Conservation (phyloP, 2,113 vertebrate species). For the Colaptes auratus region DNA sequence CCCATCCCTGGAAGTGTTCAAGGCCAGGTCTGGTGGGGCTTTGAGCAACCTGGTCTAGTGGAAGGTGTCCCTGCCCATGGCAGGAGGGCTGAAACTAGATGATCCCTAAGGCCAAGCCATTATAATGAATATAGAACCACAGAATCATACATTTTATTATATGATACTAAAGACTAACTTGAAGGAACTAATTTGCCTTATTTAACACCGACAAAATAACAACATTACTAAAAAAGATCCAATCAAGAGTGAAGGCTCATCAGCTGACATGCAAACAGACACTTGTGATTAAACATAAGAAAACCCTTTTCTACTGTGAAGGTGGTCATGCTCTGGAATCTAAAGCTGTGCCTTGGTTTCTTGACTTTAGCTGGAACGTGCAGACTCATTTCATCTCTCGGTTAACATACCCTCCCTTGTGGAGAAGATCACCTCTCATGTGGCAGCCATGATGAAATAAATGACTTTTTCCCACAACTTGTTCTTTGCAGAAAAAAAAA, state of each 20-base stretch:
- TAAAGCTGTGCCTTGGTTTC: not conserved
- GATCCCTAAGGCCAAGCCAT: too few species aligned
- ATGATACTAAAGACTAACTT: not conserved
- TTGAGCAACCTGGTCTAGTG: not conserved
- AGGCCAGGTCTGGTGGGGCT: not conserved
- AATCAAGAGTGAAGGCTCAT: not conserved
- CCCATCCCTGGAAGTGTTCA: not conserved
- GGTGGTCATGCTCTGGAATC: not conserved
- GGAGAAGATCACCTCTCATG: not conserved
- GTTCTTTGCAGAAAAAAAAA: not conserved
- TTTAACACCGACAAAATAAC: not conserved
- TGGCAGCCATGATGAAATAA: not conserved
- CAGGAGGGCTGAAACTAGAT: too few species aligned
- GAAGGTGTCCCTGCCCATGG: too few species aligned
- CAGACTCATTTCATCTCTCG: not conserved
- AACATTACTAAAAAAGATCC: not conserved
- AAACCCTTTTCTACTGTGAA: not conserved
- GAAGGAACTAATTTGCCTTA: not conserved
- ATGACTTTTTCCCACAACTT: not conserved
- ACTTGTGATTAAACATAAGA: not conserved
- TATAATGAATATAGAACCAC: too few species aligned
- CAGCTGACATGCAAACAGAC: not conserved
- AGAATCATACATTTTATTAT: not conserved
- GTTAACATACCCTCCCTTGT: not conserved
- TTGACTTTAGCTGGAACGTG: not conserved